These are phyloP conservation scores for Phasia obesa DNA, from an alignment of 2,888 invertebrate genomes.

Conservation along the genomic window DNA sequence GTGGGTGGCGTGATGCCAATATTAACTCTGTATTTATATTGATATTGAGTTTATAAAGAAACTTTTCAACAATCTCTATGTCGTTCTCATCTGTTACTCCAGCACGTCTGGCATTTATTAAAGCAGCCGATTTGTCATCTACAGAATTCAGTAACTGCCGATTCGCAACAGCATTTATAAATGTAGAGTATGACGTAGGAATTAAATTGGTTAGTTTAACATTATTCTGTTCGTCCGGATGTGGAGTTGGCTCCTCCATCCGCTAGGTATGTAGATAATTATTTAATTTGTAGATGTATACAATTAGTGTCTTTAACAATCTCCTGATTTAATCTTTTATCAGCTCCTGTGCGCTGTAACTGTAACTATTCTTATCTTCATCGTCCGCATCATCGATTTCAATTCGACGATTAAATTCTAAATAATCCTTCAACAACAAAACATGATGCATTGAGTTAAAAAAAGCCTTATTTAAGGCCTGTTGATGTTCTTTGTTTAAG, in stretches of 20 bases:
- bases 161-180: no score
- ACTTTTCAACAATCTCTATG: conserved; percentile 79
- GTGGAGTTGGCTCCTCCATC: conserved; percentile 64
- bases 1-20: conserved; percentile 77
- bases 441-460: conserved; percentile 82
- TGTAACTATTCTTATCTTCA: conserved; percentile 65
- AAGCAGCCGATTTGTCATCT: conserved; percentile 30
- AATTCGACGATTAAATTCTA: conserved; percentile 76
- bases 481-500: conserved; percentile 64
- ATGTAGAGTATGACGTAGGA: not conserved
- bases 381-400: conserved; percentile 72
- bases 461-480: conserved; percentile 82
- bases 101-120: conserved; percentile 43
- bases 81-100: conserved; percentile 70
- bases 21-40: conserved; percentile 82
- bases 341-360: not conserved
- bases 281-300: conserved; percentile 56
- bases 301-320: conserved; percentile 60
- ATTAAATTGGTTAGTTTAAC: conserved; percentile 4
- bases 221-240: conserved; percentile 53
- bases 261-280: conserved; percentile 59
- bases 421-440: conserved; percentile 82
- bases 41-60: conserved; percentile 81
- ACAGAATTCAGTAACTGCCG: conserved; percentile 17
- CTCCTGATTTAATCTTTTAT: conserved; percentile 51